These are phyloP conservation scores for Mola mola DNA, from an alignment of 2,113 vertebrate genomes.

Conservation along the genomic window DNA sequence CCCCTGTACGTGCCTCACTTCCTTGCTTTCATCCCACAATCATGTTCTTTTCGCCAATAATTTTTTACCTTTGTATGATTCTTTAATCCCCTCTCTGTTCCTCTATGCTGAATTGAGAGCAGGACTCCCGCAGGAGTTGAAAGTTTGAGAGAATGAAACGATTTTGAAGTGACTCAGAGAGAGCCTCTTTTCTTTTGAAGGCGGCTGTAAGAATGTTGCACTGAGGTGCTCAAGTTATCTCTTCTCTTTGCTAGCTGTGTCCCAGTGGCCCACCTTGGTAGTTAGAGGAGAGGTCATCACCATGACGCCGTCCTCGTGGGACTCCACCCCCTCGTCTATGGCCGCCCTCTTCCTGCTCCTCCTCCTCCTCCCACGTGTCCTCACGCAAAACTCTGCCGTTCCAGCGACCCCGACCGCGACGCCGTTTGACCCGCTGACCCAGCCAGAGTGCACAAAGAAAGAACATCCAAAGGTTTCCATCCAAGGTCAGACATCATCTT, in stretches of 20 bases:
- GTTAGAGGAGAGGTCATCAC: conserved; percentile 85
- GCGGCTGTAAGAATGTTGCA: conserved; percentile 36
- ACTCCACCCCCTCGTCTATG: conserved; percentile 81
- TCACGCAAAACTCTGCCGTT: conserved; percentile 78
- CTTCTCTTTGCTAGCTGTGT: conserved; percentile 80
- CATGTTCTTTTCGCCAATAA: conserved; percentile 25
- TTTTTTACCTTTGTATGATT: conserved; percentile 22
- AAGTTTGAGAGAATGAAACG: conserved; percentile 31
- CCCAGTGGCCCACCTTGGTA: conserved; percentile 82
- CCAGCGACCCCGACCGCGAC: conserved; percentile 61
- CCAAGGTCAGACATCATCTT: conserved; percentile 93
- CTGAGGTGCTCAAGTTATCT: conserved; percentile 40
- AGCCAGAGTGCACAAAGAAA: conserved; percentile 84
- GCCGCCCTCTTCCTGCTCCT: conserved; percentile 82
- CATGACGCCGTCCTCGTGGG: conserved; percentile 87
- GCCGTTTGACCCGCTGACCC: conserved; percentile 64
- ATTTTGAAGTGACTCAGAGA: conserved; percentile 49
- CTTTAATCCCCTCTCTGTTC: conserved; percentile 13
- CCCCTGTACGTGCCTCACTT: conserved; percentile 32
- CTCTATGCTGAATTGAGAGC: conserved; percentile 8
- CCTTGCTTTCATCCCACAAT: conserved; percentile 34
- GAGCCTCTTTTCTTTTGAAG: conserved; percentile 35
- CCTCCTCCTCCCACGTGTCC: conserved; percentile 77
- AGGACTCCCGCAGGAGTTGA: conserved; percentile 29
- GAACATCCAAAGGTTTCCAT: conserved; percentile 93